phyloP scores from a whole-genome alignment of 2,797 vertebrate genomes.

The Manis crassicaudata region DNA sequence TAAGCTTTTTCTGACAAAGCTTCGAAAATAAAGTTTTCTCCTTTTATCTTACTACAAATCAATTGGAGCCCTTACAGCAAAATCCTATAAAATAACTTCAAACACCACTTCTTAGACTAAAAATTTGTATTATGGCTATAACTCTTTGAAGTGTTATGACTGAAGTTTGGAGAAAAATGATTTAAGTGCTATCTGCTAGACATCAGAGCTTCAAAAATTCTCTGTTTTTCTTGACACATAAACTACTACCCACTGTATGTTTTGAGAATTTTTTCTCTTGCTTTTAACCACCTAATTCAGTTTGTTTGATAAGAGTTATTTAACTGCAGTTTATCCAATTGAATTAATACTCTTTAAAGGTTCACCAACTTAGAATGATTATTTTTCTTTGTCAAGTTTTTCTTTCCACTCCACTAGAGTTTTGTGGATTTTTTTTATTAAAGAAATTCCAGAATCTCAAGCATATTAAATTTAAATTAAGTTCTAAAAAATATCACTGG shows the following conservation, averaged over 20 bases:
- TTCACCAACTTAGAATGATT: slow-evolving; percentile 81
- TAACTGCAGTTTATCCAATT: slow-evolving; percentile 87
- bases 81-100: slow-evolving; percentile 99
- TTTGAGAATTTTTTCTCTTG: slow-evolving; percentile 88
- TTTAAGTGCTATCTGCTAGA: slow-evolving; percentile 99
- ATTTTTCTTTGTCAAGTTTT: slow-evolving; percentile 63
- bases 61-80: slow-evolving; percentile 99
- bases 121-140: slow-evolving; percentile 99
- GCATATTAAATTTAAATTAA: slow-evolving; percentile 68
- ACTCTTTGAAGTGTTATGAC: slow-evolving; percentile 98
- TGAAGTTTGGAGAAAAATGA: slow-evolving; percentile 99
- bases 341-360: slow-evolving; percentile 88
- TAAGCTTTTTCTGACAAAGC: slow-evolving; percentile 99
- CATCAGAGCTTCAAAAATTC: slow-evolving; percentile 98
- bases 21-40: slow-evolving; percentile 99
- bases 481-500: neutral
- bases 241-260: slow-evolving; percentile 93
- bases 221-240: slow-evolving; percentile 99
- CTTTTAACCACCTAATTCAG: slow-evolving; percentile 92
- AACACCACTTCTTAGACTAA: slow-evolving; percentile 99
- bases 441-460: slow-evolving; percentile 42
- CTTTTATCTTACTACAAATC: slow-evolving; percentile 99
- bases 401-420: neutral
- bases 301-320: slow-evolving; percentile 92
- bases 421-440: neutral